Base-by-base conservation (phyloP, 2,797 vertebrate species). In the Enteromius treurensis region DNA sequence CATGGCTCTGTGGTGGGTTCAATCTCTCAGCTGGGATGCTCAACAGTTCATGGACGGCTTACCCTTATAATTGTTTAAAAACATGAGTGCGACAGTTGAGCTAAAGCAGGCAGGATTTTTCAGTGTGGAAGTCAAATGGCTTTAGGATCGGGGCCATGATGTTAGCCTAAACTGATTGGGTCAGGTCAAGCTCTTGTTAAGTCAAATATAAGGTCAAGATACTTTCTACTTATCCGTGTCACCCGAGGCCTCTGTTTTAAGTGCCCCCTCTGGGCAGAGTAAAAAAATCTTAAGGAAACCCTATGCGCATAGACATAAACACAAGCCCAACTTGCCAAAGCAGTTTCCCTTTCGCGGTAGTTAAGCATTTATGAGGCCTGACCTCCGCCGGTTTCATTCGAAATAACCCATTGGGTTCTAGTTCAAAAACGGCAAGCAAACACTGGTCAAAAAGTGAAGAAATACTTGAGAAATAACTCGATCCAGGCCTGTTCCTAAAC, bases 141-240 rank as follows among this genome's bases (percentile, higher is more conserved):
- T 87, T 83, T 79, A 82, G 77, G 53, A 81, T 81, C 71, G 62
- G 65, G 88, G 71, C 84, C 84, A 78, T 86, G 85, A 88, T 47
- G 87, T 84, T 86, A 89, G 88, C 88, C 85, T 83, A 86, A 87
- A 85, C 85, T 89, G 86, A 90, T 87, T 90, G 86, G 89, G 88
- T 87, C 87, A 87, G 88, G 89, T 88, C 89, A 90, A 86, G 84
- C 84, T 86, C 89, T 89, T 89, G 90, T 88, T 89, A 85, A 85
- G 90, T 88, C 86, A 89, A 87, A 88, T 87, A 85, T 86, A 88
- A 88, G 88, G 90, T 88, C 87, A 90, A 89, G 85, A 85, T 85
- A 88, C 88, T 89, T 87, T 89, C 84, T 89, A 87, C 85, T 89
- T 88, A 88, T 85, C 79, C 81, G 51, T 88, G 87, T 88, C 88